Evolutionary conservation across 2,113 vertebrate species (phyloP), one percentile per base, ranked within the genome.

Genomic region (Halcyon senegalensis): DNA sequence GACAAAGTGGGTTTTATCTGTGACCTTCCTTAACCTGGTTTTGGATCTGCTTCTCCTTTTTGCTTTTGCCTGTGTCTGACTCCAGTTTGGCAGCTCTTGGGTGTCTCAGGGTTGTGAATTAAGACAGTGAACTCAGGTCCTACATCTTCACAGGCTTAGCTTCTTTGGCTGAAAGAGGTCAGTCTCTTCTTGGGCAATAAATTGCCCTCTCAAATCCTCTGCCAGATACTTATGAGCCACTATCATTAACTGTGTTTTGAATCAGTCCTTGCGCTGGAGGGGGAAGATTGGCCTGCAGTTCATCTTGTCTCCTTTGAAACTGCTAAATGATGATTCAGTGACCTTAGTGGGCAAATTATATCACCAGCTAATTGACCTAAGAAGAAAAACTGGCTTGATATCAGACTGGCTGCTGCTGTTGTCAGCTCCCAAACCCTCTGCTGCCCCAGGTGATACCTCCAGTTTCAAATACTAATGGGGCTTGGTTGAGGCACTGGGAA

Each of bases 281-380:
- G 84, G 84, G 62, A 64, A 89, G 50, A 50, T 30, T 56, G 93
- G 44, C 72, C 84, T 59, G 64, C 73, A 86, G 90, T 84, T 97
- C 37, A 25, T 92, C 75, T 84, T 58, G 12, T 66, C 84, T 87
- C 46, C 59, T 91, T 82, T 92, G 86, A 69, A 95, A 92, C 86
- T 87, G 91, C 94, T 89, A 35, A 89, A 68, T 77, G 89, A 75
- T 92, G 95, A 93, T 89, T 94, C 90, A 82, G 89, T 95, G 93
- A 92, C 93, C 79, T 95, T 35, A 60, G 82, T 77, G 89, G 91
- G 93, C 87, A 94, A 87, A 89, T 89, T 91, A 39, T 72, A 94
- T 94, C 86, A 84, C 81, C 74, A 35, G 77, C 48, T 95, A 93
- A 93, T 93, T 94, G 84, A 66, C 70, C 74, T 66, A 79, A 91